These are phyloP conservation scores for Melanerpes aurifrons DNA, from an alignment of 2,113 vertebrate species.

Conservation along the genomic window DNA sequence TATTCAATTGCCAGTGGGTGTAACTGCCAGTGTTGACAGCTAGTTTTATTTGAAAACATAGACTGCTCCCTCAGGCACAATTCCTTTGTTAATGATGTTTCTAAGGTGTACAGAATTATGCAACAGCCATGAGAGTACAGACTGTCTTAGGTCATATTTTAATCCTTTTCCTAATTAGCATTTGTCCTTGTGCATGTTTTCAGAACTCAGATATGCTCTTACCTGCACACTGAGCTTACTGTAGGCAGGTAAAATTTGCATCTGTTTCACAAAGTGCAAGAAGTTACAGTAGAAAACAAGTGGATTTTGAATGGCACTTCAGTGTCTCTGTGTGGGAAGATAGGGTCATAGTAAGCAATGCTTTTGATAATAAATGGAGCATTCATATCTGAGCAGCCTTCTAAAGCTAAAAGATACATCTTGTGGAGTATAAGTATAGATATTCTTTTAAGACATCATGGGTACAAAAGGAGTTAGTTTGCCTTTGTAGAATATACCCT, in stretches of 20 bases:
- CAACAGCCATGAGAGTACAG: background rate
- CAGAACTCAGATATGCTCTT: background rate
- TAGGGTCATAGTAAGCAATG: background rate
- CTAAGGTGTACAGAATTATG: background rate
- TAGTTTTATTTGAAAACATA: background rate
- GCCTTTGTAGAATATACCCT: background rate
- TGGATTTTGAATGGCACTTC: slow-evolving; percentile 29
- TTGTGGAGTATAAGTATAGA: background rate
- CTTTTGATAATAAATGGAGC: background rate
- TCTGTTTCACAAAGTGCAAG: background rate
- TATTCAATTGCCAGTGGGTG: background rate
- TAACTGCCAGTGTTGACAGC: background rate
- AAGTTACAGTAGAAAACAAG: background rate
- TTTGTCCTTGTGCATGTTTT: background rate
- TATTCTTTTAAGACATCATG: background rate
- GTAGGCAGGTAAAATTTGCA: background rate
- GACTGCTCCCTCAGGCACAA: background rate
- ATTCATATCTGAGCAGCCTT: background rate
- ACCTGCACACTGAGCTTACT: background rate
- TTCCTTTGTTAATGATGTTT: slow-evolving; percentile 28
- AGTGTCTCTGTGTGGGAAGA: slow-evolving; percentile 13
- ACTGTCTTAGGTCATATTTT: background rate
- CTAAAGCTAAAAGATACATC: background rate
- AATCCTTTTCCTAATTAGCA: slow-evolving; percentile 5
- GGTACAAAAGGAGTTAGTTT: background rate